These are phyloP conservation scores for Caradrina kadenii DNA, from an alignment of 2,888 invertebrate genomes.

Conservation along the genomic window DNA sequence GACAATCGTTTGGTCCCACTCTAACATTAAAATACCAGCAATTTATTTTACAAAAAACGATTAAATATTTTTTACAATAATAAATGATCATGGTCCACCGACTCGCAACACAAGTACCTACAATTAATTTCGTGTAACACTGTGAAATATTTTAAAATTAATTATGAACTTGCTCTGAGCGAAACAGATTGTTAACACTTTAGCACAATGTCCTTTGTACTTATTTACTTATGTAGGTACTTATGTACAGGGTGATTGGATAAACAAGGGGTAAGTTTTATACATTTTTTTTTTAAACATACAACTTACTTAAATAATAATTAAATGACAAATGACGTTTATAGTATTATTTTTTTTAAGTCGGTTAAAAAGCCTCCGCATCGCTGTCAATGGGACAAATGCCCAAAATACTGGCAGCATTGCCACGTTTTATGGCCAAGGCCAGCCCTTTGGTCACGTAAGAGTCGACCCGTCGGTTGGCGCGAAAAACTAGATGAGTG, in stretches of 20 bases:
- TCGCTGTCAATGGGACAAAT: too few relatives aligned
- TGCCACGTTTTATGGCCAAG: too few relatives aligned
- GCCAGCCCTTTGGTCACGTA: too few relatives aligned
- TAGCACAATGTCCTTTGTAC: conserved; percentile 53
- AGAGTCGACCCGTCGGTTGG: too few relatives aligned
- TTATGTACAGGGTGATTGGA: background rate
- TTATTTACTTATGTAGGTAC: conserved; percentile 28
- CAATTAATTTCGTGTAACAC: conserved; percentile 61
- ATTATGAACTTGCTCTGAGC: conserved; percentile 69
- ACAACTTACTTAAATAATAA: too few relatives aligned
- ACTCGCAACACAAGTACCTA: conserved; percentile 45
- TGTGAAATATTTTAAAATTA: conserved; percentile 75
- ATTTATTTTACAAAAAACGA: background rate
- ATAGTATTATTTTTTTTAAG: too few relatives aligned
- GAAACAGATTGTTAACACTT: conserved; percentile 64
- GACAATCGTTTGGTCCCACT: too few relatives aligned
- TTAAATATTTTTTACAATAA: background rate
- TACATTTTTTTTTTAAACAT: too few relatives aligned
- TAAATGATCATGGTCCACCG: conserved; percentile 41
- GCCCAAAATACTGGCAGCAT: too few relatives aligned
- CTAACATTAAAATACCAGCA: background rate
- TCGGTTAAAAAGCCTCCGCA: too few relatives aligned
- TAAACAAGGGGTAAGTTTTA: background rate
- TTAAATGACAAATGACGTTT: too few relatives aligned
- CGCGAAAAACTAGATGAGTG: too few relatives aligned